Evolutionary conservation across 2,888 invertebrate genomes (phyloP).

Genomic region (Sphecodes monilicornis): DNA sequence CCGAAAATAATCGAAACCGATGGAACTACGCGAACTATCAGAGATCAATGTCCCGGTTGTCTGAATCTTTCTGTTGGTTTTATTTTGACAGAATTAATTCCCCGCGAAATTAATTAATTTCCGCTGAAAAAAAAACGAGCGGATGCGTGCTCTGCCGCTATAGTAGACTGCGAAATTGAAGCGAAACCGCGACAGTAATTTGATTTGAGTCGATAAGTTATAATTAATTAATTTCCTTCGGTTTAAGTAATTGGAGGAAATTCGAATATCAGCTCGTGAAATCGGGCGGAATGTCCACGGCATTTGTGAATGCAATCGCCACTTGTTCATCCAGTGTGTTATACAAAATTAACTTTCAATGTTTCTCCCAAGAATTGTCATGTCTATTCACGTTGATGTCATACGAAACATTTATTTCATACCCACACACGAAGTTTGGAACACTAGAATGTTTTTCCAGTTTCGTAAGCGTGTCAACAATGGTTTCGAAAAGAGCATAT

Average conservation of each 20-base stretch:
- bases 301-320: neutral
- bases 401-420: neutral
- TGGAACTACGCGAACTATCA: neutral
- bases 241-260: neutral
- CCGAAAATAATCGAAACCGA: neutral
- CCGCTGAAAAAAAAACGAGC: neutral
- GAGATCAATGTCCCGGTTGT: neutral
- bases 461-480: neutral
- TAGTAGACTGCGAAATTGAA: neutral
- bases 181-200: neutral
- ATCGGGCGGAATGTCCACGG: neutral
- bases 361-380: neutral
- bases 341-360: neutral
- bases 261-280: neutral
- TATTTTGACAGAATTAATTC: neutral
- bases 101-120: neutral
- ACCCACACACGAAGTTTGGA: neutral
- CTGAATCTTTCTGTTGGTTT: neutral
- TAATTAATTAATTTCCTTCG: neutral
- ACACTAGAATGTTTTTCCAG: neutral
- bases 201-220: slow-evolving; percentile 1
- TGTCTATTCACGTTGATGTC: neutral
- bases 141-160: neutral
- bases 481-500: neutral
- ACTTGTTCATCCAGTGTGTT: neutral